Evolutionary conservation across 23 tunicate genomes (phyloP), one percentile per base, ranked within the genome.

Genomic region (Botrylloides violaceus): DNA sequence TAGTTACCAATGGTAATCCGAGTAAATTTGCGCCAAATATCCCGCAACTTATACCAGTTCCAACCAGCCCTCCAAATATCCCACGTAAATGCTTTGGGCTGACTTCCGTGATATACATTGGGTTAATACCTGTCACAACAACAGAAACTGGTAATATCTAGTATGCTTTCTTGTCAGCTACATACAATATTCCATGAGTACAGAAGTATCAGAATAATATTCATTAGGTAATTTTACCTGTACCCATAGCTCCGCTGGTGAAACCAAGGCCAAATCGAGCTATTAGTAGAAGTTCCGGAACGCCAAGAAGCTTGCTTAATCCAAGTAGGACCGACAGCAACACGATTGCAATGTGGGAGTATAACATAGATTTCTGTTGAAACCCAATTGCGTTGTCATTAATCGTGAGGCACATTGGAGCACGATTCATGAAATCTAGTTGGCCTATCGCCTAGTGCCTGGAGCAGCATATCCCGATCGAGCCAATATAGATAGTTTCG

Each of bases 21-120:
- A 80, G 64, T 25, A 43, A 34, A 38, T 80, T 80, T 61, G 71
- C 71, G 4, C 56, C 61, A 24, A 71, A 58, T 34, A 80, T 33
- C 34, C 84, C 78, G 31, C 71, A n/a, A 62, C 37, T 37, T 7
- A 80, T 72, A 26, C 64, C 77, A 39, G 61, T 27, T 34, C 71
- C 61, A 34, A 80, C 37, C 78, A 80, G 28, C 2, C 61, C 32
- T 29, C 84, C 84, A 35, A 80, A 80, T 7, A 55, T 61, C 27
- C 84, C 84, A 56, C 84, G 37, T 1, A 58, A 47, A 27, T 80
- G 71, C 26, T 39, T 32, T 23, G 84, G 78, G 30, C 66, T 72
- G 27, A 80, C 70, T 72, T 80, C 84, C 34, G 71, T 37, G 1
- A 43, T 31, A 33, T 80, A 80, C 78, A 80, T 71, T 5, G 77